Conservation (phyloP, 2,113 vertebrate genomes). For the Excalfactoria chinensis region DNA sequence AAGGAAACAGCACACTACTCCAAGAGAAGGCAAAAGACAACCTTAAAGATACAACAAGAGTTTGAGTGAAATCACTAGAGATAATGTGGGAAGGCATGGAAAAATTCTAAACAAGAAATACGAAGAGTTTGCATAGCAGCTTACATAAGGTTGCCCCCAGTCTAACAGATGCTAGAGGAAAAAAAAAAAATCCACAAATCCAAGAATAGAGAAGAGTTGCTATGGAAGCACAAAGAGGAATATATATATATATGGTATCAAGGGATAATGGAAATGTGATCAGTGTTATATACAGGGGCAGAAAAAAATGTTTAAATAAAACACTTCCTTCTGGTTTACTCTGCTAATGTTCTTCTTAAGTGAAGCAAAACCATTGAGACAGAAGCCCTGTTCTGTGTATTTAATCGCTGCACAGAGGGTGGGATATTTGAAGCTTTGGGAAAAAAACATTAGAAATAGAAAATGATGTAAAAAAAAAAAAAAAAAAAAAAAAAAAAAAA, state of each 20-base stretch:
- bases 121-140: neutral
- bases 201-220: neutral
- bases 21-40: neutral
- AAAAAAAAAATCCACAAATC: neutral
- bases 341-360: constrained; percentile 6
- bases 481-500: neutral
- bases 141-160: neutral
- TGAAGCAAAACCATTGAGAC: constrained; percentile 19
- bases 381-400: neutral
- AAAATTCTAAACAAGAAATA: neutral
- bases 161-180: neutral
- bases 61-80: neutral
- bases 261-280: neutral
- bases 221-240: neutral
- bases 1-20: neutral
- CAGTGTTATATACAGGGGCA: neutral
- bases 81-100: neutral
- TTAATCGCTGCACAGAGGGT: neutral
- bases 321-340: neutral
- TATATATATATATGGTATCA: neutral
- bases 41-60: neutral
- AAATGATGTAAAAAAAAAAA: neutral
- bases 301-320: constrained; percentile 45
- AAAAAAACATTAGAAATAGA: constrained; percentile 20
- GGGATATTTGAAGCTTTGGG: constrained; percentile 1